Evolutionary conservation across 2,113 vertebrate genomes (phyloP).

Genomic region (Psittacara wagleri): DNA sequence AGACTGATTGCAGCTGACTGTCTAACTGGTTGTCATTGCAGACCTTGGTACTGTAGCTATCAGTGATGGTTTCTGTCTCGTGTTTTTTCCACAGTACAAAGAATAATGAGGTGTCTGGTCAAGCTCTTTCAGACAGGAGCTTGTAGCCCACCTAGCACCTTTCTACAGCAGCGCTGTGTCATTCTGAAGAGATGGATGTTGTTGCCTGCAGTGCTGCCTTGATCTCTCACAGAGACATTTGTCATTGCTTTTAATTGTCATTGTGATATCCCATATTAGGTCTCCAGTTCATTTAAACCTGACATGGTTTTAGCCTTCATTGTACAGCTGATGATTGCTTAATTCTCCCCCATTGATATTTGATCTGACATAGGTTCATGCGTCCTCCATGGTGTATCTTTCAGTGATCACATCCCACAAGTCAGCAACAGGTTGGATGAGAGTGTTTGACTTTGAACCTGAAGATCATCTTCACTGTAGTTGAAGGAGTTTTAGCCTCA

Average conservation of each 20-base stretch:
- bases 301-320: not conserved
- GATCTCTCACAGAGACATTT: not conserved
- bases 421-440: not conserved
- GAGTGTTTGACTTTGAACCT: not conserved
- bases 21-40: not conserved
- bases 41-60: not conserved
- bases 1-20: not conserved
- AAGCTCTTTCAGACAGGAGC: not conserved
- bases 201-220: not conserved
- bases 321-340: not conserved
- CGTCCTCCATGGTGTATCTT: not conserved
- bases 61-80: not conserved
- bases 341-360: not conserved
- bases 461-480: not conserved
- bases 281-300: not conserved
- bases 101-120: not conserved
- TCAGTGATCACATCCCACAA: not conserved
- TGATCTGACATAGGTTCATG: not conserved
- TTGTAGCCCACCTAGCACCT: not conserved
- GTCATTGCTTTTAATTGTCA: not conserved
- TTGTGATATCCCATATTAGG: accelerated
- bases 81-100: not conserved
- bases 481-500: not conserved
- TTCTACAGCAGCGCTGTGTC: not conserved
- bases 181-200: not conserved